phyloP scores from a whole-genome alignment of 2,888 invertebrate species.

The Oscheius onirici region DNA sequence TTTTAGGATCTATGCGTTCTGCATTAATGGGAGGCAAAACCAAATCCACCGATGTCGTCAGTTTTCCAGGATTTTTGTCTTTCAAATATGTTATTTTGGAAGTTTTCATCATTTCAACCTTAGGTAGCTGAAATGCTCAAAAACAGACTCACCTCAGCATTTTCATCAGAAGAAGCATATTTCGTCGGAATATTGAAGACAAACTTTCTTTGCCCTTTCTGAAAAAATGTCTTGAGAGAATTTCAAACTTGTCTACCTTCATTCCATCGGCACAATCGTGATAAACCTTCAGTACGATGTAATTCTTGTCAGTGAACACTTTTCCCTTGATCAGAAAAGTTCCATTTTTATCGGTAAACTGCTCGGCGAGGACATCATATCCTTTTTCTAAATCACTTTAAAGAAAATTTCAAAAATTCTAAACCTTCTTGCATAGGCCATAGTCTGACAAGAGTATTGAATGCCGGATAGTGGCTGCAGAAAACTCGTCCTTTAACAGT shows the following conservation, averaged over 20 bases:
- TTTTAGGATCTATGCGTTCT: no score
- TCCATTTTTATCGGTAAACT: conserved; percentile 4
- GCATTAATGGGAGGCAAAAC: no score
- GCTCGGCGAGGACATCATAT: conserved; percentile 7
- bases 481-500: conserved; percentile 14
- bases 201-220: conserved; percentile 48
- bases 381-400: conserved; percentile 7
- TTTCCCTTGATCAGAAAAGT: conserved; percentile 8
- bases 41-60: no score
- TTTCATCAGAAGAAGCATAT: conserved; percentile 39
- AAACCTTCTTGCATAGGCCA: conserved; percentile 24
- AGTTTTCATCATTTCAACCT: background rate
- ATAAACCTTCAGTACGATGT: conserved; percentile 30
- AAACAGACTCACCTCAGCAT: background rate
- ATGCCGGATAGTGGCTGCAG: conserved; percentile 21
- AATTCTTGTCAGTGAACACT: conserved; percentile 1
- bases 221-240: background rate
- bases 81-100: no score
- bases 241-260: conserved; percentile 31
- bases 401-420: background rate
- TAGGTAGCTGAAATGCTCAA: background rate
- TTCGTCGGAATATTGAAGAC: conserved; percentile 48
- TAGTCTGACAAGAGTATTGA: conserved; percentile 16
- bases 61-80: no score
- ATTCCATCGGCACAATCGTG: conserved; percentile 58